Base-by-base conservation (phyloP, 2,113 vertebrate species). In the Chaetodon trifascialis region DNA sequence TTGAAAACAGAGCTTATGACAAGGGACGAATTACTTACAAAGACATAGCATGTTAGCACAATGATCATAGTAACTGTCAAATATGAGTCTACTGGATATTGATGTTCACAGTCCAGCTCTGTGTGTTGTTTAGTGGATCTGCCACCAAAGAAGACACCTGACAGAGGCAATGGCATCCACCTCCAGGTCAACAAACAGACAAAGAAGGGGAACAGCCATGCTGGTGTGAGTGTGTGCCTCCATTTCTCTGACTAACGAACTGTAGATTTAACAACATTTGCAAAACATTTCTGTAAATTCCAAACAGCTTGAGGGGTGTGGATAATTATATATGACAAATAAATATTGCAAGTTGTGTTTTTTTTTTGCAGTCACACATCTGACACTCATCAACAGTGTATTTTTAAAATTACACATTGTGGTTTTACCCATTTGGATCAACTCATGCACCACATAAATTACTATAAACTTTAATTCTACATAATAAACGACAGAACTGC, bases 81-180 rank as follows among this genome's bases (percentile, higher is more conserved):
- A 75, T 64, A 5, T 68, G 19, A 56, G 25, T 78, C 47, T 63
- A 5, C 49, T 74, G n/a, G 62, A 59, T 59, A 16, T 44, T 7
- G 7, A 46, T 46, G 30, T 21, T 73, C 34, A 73, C 19, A 19
- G 47, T 54, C 11, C 1, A 42, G 55, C 59, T 90, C 11, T 85
- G 23, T 83, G 46, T 70, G 25, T 73, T 72, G 14, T 72, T 54
- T 40, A 93, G 94, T 92, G 64, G 72, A 65, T 54, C 52, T 91
- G 30, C 88, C 92, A 70, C 76, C 80, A 74, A 81, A 91, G 79
- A 87, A 49, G 62, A 69, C 58, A 42, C 59, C 69, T 8, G 30
- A 85, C 21, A 30, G 59, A 11, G 19, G 66, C 21, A 44, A 76
- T 44, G 56, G 21, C 60, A n/a, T 69, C 59, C 71, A 54, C 59